Evolutionary conservation across 2,113 vertebrate genomes (phyloP), one percentile per base, ranked within the genome.

Genomic region (Actinemys pallida): DNA sequence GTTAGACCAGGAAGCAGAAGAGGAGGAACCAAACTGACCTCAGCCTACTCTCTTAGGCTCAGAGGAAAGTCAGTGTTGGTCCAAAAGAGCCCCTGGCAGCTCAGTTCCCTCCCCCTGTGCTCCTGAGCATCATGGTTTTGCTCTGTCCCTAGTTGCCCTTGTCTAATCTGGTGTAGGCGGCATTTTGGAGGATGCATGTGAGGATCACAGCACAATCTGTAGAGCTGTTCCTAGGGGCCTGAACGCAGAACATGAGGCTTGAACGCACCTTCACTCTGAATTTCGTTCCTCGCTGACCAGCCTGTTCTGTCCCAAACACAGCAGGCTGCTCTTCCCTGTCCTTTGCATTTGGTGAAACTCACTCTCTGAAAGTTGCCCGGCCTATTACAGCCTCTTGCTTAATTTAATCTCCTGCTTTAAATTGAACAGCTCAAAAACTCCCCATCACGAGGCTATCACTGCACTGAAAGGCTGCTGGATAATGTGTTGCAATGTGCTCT

Each of bases 401-500:
- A 24, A 59, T 83, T 96, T 92, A 57, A 56, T 92, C 90, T 89
- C 79, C 84, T 89, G 75, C 87, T 79, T 87, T 79, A 97, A 91
- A 91, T 92, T 88, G 93, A 97, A 95, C 72, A 85, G 83, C 75
- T 89, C 88, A 29, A 79, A 65, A 50, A 57, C 31, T 78, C n/a
- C 56, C 27, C 50, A 10, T 83, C 84, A 75, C 72, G 42, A 20
- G 56, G 83, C 85, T 56, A 87, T 80, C 87, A 5, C 93, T 94
- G 47, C 72, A 80, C 92, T 89, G 69, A 94, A 95, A 96, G 93
- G 83, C 50, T 85, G 79, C 80, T 57, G 69, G 90, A 78, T 93
- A 93, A 96, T 78, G 79, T 86, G 80, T 88, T 90, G 90, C 96
- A 95, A 97, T 93, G 39, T 45, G 92, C 83, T 92, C 59, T 92